Evolutionary conservation across 2,888 invertebrate genomes (phyloP).

Genomic region (Beris chalybata): DNA sequence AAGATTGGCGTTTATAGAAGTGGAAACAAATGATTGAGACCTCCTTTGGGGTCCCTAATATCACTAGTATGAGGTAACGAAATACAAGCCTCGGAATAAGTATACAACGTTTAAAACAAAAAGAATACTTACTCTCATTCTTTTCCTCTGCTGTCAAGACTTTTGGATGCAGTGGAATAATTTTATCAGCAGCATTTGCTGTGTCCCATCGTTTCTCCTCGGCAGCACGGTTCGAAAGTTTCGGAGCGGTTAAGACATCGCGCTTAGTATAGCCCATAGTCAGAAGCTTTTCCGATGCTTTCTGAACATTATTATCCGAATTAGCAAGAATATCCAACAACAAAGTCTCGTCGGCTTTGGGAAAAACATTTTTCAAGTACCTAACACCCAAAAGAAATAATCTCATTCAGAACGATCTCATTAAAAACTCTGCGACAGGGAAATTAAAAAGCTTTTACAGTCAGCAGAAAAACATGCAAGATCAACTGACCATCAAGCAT

Average conservation of each 20-base stretch:
- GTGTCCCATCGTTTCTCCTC: slow-evolving; percentile 45
- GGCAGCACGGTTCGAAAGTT: slow-evolving; percentile 58
- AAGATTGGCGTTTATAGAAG: background rate
- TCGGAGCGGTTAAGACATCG: slow-evolving; percentile 66
- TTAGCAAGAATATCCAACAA: slow-evolving; percentile 81
- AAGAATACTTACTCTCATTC: slow-evolving; percentile 61
- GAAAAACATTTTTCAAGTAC: slow-evolving; percentile 89
- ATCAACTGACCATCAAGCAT: slow-evolving; percentile 11
- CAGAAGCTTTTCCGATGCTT: slow-evolving; percentile 78
- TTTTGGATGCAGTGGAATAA: slow-evolving; percentile 60
- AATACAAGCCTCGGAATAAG: background rate
- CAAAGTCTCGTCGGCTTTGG: slow-evolving; percentile 85
- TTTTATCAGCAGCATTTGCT: slow-evolving; percentile 37
- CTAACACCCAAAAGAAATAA: slow-evolving; percentile 57
- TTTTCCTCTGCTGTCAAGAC: slow-evolving; percentile 73
- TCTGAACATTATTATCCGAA: slow-evolving; percentile 89
- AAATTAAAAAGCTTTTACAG: slow-evolving; percentile 1
- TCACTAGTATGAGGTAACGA: no score
- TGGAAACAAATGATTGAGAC: no score
- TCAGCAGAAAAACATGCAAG: no score
- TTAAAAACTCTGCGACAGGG: background rate
- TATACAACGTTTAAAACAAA: background rate
- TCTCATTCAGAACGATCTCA: background rate
- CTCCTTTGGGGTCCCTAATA: no score
- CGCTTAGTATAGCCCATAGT: slow-evolving; percentile 82